A percentile compares a stretch with the other conserved stretches of the same genome.
Conservation (phyloP, 1,140 invertebrate species). For the Drosophila hydei region DNA sequence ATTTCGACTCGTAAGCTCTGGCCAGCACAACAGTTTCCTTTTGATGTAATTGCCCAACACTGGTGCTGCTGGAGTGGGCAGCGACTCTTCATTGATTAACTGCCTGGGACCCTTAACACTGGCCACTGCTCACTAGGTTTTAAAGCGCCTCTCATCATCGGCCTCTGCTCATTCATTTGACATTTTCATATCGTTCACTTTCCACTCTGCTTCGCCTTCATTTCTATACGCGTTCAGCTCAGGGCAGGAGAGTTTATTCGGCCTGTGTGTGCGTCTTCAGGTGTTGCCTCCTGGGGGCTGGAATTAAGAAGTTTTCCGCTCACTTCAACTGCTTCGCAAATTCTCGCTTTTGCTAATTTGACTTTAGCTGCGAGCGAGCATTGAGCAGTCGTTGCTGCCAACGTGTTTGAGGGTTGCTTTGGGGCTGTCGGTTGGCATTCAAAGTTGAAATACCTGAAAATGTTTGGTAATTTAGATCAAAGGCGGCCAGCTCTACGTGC, state of each 20-base stretch:
- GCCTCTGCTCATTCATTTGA: constrained; percentile 60
- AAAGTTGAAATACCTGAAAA: constrained; percentile 80
- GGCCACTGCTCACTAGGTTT: constrained; percentile 2
- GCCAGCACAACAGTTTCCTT: constrained; percentile 63
- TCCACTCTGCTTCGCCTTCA: not conserved
- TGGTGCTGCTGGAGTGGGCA: constrained; percentile 6
- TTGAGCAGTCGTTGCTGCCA: too few relatives aligned
- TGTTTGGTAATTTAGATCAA: constrained; percentile 80
- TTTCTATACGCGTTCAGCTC: too few relatives aligned
- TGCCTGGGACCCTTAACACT: constrained; percentile 41
- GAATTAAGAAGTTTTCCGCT: too few relatives aligned
- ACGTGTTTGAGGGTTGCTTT: constrained; percentile 45
- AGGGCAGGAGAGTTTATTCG: too few relatives aligned
- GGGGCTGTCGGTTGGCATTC: constrained; percentile 67
- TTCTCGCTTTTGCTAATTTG: too few relatives aligned
- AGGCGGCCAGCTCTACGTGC: constrained; percentile 64
- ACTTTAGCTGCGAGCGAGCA: too few relatives aligned
- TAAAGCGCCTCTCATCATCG: constrained; percentile 18
- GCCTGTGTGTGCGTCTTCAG: too few relatives aligned
- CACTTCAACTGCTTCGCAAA: too few relatives aligned
- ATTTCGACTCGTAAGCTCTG: constrained; percentile 58
- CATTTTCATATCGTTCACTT: constrained; percentile 58
- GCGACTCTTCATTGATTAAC: constrained; percentile 74
- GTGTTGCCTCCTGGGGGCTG: too few relatives aligned
- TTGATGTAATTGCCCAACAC: constrained; percentile 71